Evolutionary conservation across 2,888 invertebrate genomes (phyloP), one percentile per base, ranked within the genome.

Genomic region (Unio pictorum): DNA sequence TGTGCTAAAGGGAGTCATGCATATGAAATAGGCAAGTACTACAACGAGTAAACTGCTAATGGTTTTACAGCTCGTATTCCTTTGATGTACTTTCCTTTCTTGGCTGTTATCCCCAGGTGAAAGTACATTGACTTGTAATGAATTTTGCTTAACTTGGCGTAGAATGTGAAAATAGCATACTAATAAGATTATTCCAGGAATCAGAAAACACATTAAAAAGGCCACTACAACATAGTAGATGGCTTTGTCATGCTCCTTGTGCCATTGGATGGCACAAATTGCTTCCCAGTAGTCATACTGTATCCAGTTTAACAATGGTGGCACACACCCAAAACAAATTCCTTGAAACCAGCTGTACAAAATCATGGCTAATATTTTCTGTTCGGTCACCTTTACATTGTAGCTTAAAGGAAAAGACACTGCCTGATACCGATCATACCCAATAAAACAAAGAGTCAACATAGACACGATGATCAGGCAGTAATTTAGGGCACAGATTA

Each of bases 211-310:
- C 11, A 87, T 11, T 4, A 84, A 34, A 66, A 85, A 88, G 8
- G 88, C 88, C 0, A 81, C 61, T 20, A 86, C 75, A 30, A 89
- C 89, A 66, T 88, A 89, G 55, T 79, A 79, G 1, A 87, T 64
- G 1, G 84, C 80, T 5, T 73, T 57, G 5, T 74, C 57, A 23
- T 78, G 68, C 56, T 86, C 74, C 8, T 71, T 66, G 30, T 83
- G 81, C 89, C 89, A 89, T 62, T 85, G 80, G 57, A 89, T 88
- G 4, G 89, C 89, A 75, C 89, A 89, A 18, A 87, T 80, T 6
- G 81, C 83, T 66, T 89, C 89, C 87, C 88, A 88, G 76, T 89
- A 89, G 75, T 89, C 89, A 70, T 84, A 89, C n/a, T 82, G 69
- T 2, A 89, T 77, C 89, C 89, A 89, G 55, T 76, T 64, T 8